Base-by-base conservation (phyloP, 2,888 invertebrate genomes). In the Temnothorax unifasciatus region DNA sequence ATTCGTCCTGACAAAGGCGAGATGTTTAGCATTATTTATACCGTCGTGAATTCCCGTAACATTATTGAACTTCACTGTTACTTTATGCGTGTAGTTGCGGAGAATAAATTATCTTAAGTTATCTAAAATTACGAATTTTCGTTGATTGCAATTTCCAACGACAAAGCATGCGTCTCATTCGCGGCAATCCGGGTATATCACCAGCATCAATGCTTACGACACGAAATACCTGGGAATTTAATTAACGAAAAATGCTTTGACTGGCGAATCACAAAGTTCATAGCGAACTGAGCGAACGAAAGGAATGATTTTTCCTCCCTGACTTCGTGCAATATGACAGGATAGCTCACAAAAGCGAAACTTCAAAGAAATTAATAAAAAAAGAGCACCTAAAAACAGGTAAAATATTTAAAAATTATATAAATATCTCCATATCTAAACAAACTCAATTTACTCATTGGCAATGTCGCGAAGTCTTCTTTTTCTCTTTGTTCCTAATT, bases 201-300 rank as follows among this genome's bases (percentile, higher is more conserved):
- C 74, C n/a, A 71, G 15, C 41, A 59, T 47, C 59, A 59, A 73
- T 61, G 74, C 75, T 74, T 54, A 61, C n/a, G 47, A 71, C 74
- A 74, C n/a, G 8, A 63, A 57, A 59, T 69, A 77, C 59, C 25
- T 18, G 41, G 52, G 44, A 76, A 83, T 83, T 83, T 79, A 63
- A 83, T 83, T 79, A 83, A 79, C 54, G 41, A 83, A 83, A 75
- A 83, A 83, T 83, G 54, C 77, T 54, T 64, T 64, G 64, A 61
- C 38, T 38, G 13, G 64, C 1, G 38, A 38, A 76, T 76, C 50
- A 38, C 18, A 75, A 64, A 66, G 34, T 82, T 74, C 47, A 41
- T 41, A 68, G 66, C 47, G 57, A 57, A 73, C 47, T 38, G 52
- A 63, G n/a, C 74, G n/a, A 66, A 66, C 8, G 11, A 75, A 75